Evolutionary conservation across 2,113 vertebrate species (phyloP).

Genomic region (Crotalus viridis): DNA sequence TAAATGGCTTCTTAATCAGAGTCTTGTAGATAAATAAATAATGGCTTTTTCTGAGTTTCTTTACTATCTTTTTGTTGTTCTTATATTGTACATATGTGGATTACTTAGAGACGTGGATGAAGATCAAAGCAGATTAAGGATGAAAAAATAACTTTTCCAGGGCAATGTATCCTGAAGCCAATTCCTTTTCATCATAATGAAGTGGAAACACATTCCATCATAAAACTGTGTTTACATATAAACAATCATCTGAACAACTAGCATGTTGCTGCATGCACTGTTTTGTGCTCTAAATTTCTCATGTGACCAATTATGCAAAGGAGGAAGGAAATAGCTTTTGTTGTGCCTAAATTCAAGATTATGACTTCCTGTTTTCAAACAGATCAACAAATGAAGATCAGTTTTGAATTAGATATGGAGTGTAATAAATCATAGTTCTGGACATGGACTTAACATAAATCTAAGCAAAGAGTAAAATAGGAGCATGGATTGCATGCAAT

Average conservation of each 20-base stretch:
- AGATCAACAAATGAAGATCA: not conserved
- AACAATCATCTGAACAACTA: not conserved
- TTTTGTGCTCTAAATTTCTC: not conserved
- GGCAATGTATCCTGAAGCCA: not conserved
- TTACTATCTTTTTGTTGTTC: not conserved
- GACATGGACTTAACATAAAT: not conserved
- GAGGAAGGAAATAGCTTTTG: not conserved
- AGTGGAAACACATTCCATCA: not conserved
- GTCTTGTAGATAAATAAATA: not conserved
- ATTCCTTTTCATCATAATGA: not conserved
- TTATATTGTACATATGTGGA: not conserved
- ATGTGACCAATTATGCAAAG: not conserved
- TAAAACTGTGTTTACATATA: not conserved
- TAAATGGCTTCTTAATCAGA: not conserved
- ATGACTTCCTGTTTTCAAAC: not conserved
- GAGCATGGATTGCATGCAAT: not conserved
- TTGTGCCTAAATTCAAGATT: not conserved
- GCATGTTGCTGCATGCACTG: too few relatives aligned
- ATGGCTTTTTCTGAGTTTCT: not conserved
- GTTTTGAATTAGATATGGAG: not conserved
- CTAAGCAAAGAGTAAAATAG: not conserved
- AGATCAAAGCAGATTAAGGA: not conserved
- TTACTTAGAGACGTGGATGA: not conserved
- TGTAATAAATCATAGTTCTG: not conserved
- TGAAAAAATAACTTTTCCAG: not conserved